Conservation (phyloP, 2,888 invertebrate species). For the Lymantria monacha region DNA sequence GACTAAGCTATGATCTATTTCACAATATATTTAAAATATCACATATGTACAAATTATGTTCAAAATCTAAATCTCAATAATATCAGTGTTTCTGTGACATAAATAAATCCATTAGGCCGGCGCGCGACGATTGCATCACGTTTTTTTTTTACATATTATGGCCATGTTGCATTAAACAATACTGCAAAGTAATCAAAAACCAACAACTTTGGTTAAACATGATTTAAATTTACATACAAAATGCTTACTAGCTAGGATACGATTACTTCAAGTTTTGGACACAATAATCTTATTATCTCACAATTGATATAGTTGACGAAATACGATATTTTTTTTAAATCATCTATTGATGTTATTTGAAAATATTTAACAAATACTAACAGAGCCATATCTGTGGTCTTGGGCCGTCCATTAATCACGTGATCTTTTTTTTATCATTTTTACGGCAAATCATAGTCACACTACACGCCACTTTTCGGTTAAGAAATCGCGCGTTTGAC, state of each 20-base stretch:
- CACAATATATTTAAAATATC: slow-evolving; percentile 80
- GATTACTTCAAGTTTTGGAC: not conserved
- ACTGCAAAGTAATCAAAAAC: slow-evolving; percentile 25
- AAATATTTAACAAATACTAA: not conserved
- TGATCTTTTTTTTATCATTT: too few species aligned
- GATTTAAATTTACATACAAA: slow-evolving; percentile 2
- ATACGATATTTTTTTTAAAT: not conserved
- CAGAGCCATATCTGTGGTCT: too few species aligned
- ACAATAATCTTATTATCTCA: not conserved
- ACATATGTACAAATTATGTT: slow-evolving; percentile 79
- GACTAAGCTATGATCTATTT: slow-evolving; percentile 66
- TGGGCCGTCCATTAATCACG: too few species aligned
- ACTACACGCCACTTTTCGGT: too few species aligned
- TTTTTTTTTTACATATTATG: slow-evolving; percentile 12
- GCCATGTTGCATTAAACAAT: slow-evolving; percentile 7
- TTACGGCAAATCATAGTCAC: too few species aligned
- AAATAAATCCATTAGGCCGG: slow-evolving; percentile 43
- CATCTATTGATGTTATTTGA: slow-evolving; percentile 27
- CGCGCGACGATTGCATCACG: slow-evolving; percentile 22
- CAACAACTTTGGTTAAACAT: slow-evolving; percentile 14
- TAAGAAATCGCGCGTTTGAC: too few species aligned
- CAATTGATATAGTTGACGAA: not conserved
- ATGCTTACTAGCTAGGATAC: not conserved
- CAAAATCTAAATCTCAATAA: slow-evolving; percentile 65
- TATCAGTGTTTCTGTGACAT: slow-evolving; percentile 59